Evolutionary conservation across 1,140 invertebrate genomes (phyloP), one percentile per base, ranked within the genome.

Genomic region (Archegozetes longisetosus): DNA sequence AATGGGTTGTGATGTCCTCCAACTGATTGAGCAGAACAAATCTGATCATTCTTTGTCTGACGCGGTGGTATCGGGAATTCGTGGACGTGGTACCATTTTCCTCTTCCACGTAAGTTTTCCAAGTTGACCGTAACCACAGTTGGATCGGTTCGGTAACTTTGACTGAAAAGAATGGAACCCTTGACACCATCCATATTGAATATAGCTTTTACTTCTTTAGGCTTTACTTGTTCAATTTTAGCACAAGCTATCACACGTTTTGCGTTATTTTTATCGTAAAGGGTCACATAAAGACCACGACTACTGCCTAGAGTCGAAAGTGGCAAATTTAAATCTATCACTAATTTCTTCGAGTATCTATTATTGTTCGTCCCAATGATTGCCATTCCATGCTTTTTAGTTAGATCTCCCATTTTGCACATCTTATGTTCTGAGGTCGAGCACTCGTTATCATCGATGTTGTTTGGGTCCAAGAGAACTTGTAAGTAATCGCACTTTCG

Each of bases 221-320:
- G 64, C 20, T 56, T 64, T 26, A 76, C 66, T 22, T 69, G 61
- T 9, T 70, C 76, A 60, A 95, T 82, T 71, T 85, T 85, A 14
- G 88, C 84, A 71, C 91, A 95, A 0, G 81, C 82, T 63, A 90
- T 71, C 68, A 87, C 85, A 49, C 82, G 82, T 62, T 89, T 84
- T 1, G 78, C 70, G 69, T 88, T 84, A 48, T 79, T 79, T 56
- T 80, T 79, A 67, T 93, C 88, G 67, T 84, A 89, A 14, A 94
- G 75, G 9, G 89, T 87, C 22, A 93, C 73, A 71, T 88, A 92
- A 12, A 92, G 72, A 51, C 80, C 80, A 51, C 88, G 64, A 4
- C 78, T 67, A 78, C 82, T 23, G 78, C 81, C 66, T 79, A 84
- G 61, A 79, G 80, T 60, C 83, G 75, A 73, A 83, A 74, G 57